Base-by-base conservation (phyloP, 2,888 invertebrate species). In the Cheilosia grossa region DNA sequence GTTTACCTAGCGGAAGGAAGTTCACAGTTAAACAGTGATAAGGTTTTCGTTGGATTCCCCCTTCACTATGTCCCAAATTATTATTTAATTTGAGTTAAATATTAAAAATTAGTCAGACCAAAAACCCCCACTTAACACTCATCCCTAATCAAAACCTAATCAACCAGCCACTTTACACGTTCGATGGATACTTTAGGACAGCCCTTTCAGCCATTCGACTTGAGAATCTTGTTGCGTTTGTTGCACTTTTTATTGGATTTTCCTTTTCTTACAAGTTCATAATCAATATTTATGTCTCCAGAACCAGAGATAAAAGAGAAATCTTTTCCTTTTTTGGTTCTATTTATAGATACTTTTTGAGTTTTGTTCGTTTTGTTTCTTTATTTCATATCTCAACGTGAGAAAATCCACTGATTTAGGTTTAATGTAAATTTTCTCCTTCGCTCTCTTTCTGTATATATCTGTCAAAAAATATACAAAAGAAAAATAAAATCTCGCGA, bases 211-310 rank as follows among this genome's bases (percentile, higher is more conserved):
- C 24, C 51, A 51, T 56, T 51, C 51, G 42, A 74, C 44, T 72
- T 47, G 56, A 64, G 53, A 66, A 40, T 63, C 82, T 83, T 83
- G 82, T 83, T 83, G 82, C 79, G 67, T 73, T 74, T 83, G 69
- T 79, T 83, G 79, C 66, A 82, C 59, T 82, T 59, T 77, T 27
- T 27, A 64, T 37, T 42, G 44, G 51, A 77, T 67, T 69, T 66
- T 56, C 10, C 61, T 61, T 21, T 54, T 47, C 7, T 61, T 21
- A 56, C 27, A 19, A 49, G 21, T 44, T 42, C n/a, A 67, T 58
- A 72, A 72, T 63, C 75, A 70, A 80, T 75, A 70, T 49, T 58
- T 51, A 56, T 61, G 42, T 42, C 47, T 75, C 74, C 67, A 74
- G 74, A 73, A 19, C 4, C 37, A 37, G 33, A 63, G 19, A 67